Evolutionary conservation across 2,888 invertebrate genomes (phyloP).

Genomic region (Brachynemurus nebulosus): DNA sequence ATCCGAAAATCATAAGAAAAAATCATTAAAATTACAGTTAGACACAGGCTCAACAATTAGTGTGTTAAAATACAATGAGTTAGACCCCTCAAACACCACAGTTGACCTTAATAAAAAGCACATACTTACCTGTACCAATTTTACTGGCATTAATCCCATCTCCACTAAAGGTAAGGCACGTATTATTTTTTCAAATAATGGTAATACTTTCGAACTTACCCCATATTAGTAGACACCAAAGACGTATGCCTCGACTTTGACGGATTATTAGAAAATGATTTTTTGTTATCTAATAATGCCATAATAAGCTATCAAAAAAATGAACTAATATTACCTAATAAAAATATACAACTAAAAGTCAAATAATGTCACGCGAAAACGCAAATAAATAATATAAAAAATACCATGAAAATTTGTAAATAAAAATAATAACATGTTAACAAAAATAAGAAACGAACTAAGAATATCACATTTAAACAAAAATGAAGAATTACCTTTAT

Average conservation of each 20-base stretch:
- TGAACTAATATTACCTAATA: neutral
- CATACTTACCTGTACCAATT: neutral
- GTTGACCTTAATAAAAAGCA: neutral
- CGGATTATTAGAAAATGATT: neutral
- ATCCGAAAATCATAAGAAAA: neutral
- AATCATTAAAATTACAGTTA: neutral
- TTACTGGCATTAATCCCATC: neutral
- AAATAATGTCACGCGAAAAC: neutral
- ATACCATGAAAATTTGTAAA: neutral
- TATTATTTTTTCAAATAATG: neutral
- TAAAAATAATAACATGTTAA: neutral
- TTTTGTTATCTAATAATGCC: neutral
- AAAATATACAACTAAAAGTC: neutral
- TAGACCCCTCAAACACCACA: neutral
- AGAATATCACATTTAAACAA: neutral
- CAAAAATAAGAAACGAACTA: neutral
- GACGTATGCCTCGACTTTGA: neutral
- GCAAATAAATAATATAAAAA: neutral
- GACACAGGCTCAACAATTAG: neutral
- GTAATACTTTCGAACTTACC: neutral
- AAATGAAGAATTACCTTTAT: neutral
- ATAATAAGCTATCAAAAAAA: neutral
- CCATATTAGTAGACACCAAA: neutral
- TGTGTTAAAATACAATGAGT: neutral
- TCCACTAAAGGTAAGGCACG: neutral